A percentile compares a stretch with the other conserved stretches of the same genome.
These are phyloP conservation scores for Lissocephala sabroskyi DNA, from an alignment of 2,888 invertebrate species.

Conservation along the genomic window DNA sequence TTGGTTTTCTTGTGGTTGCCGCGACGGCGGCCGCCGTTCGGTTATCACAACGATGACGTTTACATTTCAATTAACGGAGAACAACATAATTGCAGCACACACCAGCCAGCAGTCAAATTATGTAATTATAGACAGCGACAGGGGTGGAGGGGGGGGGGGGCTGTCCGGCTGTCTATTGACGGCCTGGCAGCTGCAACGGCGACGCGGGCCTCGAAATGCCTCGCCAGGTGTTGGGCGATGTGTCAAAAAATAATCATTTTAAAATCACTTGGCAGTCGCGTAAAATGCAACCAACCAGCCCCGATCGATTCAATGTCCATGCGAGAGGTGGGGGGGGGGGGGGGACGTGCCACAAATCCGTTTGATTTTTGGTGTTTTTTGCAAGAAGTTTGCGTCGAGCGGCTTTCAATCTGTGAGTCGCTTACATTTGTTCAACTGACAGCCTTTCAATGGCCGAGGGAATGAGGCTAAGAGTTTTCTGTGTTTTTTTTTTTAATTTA, in stretches of 20 bases:
- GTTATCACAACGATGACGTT: constrained; percentile 65
- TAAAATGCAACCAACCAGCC: constrained; percentile 23
- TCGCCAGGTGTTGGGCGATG: constrained; percentile 56
- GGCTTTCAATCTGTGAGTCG: too few relatives aligned
- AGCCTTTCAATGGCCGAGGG: too few relatives aligned
- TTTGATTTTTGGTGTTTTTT: too few relatives aligned
- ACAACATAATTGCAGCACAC: constrained; percentile 66
- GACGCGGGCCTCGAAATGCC: neutral
- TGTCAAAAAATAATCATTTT: constrained; percentile 63
- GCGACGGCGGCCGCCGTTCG: constrained; percentile 1
- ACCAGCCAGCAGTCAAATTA: constrained; percentile 65
- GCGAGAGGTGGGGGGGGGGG: too few relatives aligned
- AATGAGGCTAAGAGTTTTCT: too few relatives aligned
- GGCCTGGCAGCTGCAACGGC: constrained; percentile 44
- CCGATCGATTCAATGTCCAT: too few relatives aligned
- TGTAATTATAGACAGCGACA: constrained; percentile 48
- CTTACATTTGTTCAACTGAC: too few relatives aligned
- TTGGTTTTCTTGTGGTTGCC: constrained; percentile 3
- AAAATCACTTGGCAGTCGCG: constrained; percentile 62
- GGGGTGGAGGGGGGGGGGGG: neutral
- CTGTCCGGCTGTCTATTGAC: constrained; percentile 21
- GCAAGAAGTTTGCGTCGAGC: too few relatives aligned
- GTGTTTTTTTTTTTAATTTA: too few relatives aligned
- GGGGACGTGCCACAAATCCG: too few relatives aligned
- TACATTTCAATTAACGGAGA: constrained; percentile 64